A percentile compares a stretch with the other conserved stretches of the same genome.
phyloP scores from a whole-genome alignment of 2,888 invertebrate species.

The Scelioninae gen. 1 region DNA sequence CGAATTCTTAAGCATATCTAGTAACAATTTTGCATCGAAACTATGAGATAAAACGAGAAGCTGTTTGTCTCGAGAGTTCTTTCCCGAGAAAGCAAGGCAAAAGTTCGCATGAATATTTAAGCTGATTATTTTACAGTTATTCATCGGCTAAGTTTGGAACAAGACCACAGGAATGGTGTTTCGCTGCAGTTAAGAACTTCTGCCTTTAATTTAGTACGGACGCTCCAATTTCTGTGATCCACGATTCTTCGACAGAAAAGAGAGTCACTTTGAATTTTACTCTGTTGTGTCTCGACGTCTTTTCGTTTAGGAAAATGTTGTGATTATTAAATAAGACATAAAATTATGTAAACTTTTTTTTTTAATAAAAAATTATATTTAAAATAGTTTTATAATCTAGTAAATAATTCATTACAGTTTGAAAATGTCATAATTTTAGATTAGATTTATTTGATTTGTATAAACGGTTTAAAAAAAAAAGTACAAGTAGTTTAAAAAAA shows the following conservation, averaged over 20 bases:
- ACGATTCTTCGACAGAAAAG: constrained; percentile 29
- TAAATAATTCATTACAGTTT: too few species aligned
- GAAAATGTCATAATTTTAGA: too few species aligned
- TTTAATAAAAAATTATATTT: too few species aligned
- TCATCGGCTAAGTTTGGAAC: constrained; percentile 78
- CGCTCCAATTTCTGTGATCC: constrained; percentile 73
- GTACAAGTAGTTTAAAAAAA: too few species aligned
- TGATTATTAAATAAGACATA: too few species aligned
- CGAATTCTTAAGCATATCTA: constrained; percentile 12
- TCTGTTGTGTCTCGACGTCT: too few species aligned
- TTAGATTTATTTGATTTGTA: too few species aligned
- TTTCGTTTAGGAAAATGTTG: too few species aligned
- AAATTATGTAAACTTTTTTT: too few species aligned
- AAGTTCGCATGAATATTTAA: constrained; percentile 79
- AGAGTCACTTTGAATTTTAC: constrained; percentile 15
- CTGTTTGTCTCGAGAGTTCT: constrained; percentile 44
- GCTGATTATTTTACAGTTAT: constrained; percentile 80
- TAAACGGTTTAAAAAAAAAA: too few species aligned
- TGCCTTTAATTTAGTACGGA: constrained; percentile 75
- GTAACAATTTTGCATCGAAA: constrained; percentile 51
- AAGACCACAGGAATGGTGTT: constrained; percentile 58
- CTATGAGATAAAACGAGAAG: constrained; percentile 56
- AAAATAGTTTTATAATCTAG: too few species aligned
- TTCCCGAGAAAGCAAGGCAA: constrained; percentile 38
- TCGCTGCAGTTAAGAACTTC: constrained; percentile 77